These are phyloP conservation scores for Motacilla tschutschensis DNA, from an alignment of 2,113 vertebrate genomes.

Conservation along the genomic window DNA sequence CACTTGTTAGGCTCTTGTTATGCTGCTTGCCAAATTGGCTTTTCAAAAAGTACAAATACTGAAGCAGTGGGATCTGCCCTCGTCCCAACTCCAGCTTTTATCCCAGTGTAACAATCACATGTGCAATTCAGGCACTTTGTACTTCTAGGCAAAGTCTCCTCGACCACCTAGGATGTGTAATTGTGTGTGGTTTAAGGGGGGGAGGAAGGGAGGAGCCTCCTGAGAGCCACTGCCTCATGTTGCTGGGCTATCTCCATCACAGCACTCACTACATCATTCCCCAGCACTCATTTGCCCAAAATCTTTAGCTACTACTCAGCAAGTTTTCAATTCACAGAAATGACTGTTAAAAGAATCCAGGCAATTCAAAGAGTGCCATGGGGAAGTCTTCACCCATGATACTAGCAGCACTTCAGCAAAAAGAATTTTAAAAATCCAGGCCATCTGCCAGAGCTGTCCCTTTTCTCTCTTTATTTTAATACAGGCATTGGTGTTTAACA, in stretches of 20 bases:
- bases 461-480: background rate
- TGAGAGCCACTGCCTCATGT: background rate
- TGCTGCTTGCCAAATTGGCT: slow-evolving; percentile 74
- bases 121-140: slow-evolving; percentile 31
- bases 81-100: slow-evolving; percentile 45
- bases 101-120: slow-evolving; percentile 40
- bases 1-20: slow-evolving; percentile 76
- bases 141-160: slow-evolving; percentile 22
- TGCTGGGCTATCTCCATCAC: background rate
- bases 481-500: background rate
- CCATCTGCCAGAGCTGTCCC: background rate
- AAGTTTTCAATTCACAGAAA: background rate
- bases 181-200: slow-evolving; percentile 16
- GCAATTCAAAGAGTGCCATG: background rate
- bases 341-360: background rate
- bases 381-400: background rate
- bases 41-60: slow-evolving; percentile 70
- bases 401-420: background rate
- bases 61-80: slow-evolving; percentile 49
- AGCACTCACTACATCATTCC: background rate
- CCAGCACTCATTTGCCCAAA: background rate
- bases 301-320: background rate
- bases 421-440: background rate
- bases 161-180: slow-evolving; percentile 47
- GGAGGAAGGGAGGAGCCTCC: background rate